Evolutionary conservation across 2,888 invertebrate species (phyloP).

Genomic region (Hypercompe scribonia): DNA sequence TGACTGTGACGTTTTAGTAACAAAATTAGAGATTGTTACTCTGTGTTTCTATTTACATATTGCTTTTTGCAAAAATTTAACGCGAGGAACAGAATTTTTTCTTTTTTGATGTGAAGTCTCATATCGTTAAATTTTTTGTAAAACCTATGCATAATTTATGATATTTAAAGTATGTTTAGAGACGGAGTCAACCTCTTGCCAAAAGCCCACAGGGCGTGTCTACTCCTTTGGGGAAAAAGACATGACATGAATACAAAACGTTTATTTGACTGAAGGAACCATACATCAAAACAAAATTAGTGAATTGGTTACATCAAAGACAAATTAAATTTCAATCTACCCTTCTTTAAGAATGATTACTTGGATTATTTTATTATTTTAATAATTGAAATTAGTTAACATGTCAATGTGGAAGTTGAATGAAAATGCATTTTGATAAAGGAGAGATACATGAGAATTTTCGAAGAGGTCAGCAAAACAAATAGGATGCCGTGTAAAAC

Average conservation of each 20-base stretch:
- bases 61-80: neutral
- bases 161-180: neutral
- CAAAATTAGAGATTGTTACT: neutral
- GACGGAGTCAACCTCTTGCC: too few species aligned
- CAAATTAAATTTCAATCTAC: neutral
- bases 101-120: neutral
- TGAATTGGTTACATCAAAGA: neutral
- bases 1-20: neutral
- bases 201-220: neutral
- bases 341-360: neutral
- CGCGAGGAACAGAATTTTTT: neutral
- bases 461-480: too few species aligned
- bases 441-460: neutral
- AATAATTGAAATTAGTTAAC: neutral
- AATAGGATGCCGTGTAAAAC: neutral
- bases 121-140: neutral
- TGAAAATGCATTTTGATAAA: neutral
- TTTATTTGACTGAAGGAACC: neutral
- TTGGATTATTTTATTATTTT: neutral
- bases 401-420: neutral
- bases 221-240: too few species aligned
- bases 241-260: too few species aligned
- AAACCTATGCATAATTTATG: neutral
- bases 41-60: neutral
- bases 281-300: neutral